These are phyloP conservation scores for Danaus chrysippus DNA, from an alignment of 2,888 invertebrate genomes.

Conservation along the genomic window DNA sequence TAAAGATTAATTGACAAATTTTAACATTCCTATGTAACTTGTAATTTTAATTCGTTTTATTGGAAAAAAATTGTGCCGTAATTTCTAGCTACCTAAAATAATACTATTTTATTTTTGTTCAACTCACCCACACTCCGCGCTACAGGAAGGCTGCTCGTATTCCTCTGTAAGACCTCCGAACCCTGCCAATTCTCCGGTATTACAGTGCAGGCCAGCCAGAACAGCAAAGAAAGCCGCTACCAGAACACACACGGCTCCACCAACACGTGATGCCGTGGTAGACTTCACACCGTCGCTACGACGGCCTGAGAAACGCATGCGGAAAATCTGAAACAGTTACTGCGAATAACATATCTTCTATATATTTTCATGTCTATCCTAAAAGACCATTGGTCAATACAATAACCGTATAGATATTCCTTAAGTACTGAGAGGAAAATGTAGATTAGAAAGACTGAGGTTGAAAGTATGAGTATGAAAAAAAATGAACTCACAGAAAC, in stretches of 20 bases:
- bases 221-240: slow-evolving; percentile 49
- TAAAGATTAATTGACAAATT: too few species aligned
- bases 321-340: slow-evolving; percentile 52
- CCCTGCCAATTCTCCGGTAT: slow-evolving; percentile 43
- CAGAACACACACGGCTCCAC: slow-evolving; percentile 51
- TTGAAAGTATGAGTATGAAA: not conserved
- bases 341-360: not conserved
- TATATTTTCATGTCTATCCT: not conserved
- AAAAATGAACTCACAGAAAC: slow-evolving; percentile 52
- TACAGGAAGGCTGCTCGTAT: slow-evolving; percentile 52
- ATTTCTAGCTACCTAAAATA: too few species aligned
- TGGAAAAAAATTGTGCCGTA: too few species aligned
- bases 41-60: too few species aligned
- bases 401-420: too few species aligned
- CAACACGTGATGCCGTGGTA: slow-evolving; percentile 59
- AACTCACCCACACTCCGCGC: slow-evolving; percentile 50
- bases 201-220: slow-evolving; percentile 48
- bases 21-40: too few species aligned
- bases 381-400: not conserved
- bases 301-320: slow-evolving; percentile 62
- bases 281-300: slow-evolving; percentile 64
- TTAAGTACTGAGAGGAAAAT: too few species aligned
- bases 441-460: not conserved
- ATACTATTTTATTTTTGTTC: too few species aligned
- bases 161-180: slow-evolving; percentile 24